phyloP scores from a whole-genome alignment of 2,113 vertebrate genomes.

The Charina bottae region DNA sequence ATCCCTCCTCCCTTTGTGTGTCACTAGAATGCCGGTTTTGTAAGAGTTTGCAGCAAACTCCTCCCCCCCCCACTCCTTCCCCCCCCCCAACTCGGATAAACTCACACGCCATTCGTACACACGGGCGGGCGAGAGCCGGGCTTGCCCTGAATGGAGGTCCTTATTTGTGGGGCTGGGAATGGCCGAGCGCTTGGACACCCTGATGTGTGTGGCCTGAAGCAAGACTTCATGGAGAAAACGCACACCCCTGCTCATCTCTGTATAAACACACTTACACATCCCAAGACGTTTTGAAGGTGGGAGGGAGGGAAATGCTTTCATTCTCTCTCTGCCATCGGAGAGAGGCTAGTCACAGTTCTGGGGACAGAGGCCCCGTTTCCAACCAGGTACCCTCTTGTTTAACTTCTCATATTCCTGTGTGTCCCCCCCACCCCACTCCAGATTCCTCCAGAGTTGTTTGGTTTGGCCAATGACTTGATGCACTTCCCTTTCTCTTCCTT shows the following conservation, averaged over 20 bases:
- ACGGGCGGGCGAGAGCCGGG: constrained; percentile 2
- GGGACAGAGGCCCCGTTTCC: too few species aligned
- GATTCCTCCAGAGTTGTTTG: not conserved
- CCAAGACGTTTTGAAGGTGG: not conserved
- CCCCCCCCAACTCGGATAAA: constrained; percentile 60
- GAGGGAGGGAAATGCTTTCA: not conserved
- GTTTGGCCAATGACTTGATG: not conserved
- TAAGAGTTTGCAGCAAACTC: constrained; percentile 47
- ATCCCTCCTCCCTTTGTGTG: not conserved
- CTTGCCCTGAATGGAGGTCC: constrained; percentile 52
- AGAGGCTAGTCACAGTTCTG: not conserved
- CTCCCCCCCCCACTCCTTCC: accelerated
- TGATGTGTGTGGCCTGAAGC: constrained; percentile 21
- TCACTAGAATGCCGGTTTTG: constrained; percentile 61
- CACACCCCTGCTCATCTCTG: not conserved
- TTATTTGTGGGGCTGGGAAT: constrained; percentile 31
- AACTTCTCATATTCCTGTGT: too few species aligned
- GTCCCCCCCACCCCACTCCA: not conserved
- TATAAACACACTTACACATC: not conserved
- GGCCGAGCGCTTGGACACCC: constrained; percentile 12
- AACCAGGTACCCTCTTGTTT: too few species aligned
- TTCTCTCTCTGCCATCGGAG: not conserved
- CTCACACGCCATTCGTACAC: constrained; percentile 64
- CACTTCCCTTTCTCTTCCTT: not conserved
- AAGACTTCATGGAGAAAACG: constrained; percentile 50